Base-by-base conservation (phyloP, 2,888 invertebrate genomes). In the Thereva nobilitata region DNA sequence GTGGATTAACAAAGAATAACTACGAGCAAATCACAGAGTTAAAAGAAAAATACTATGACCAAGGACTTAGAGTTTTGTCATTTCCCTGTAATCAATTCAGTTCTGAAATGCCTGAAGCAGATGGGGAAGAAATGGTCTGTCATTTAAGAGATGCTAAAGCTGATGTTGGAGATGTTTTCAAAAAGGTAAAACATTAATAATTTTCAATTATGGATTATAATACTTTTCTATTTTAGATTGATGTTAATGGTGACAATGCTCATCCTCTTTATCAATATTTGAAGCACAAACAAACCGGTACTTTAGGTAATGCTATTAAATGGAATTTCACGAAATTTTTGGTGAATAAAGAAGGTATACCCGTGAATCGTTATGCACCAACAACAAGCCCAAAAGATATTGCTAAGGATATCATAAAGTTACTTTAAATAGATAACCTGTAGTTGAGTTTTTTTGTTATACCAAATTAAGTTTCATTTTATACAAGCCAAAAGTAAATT, bases 1-100 rank as follows among this genome's bases (percentile, higher is more conserved):
- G 94, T 80, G 92, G 92, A 0, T 81, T 90, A 63, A 92, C 93
- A 0, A 84, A 87, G 70, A 86, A 84, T 70, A 92, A 93, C 81
- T 94, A 94, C 80, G 85, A 86, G 70, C 88, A 93, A 77, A 82
- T 94, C 67, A 89, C 89, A 71, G 83, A 86, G 70, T 78, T 95
- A 71, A 86, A 91, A 78, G 85, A 88, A 69, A 87, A 89, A 76
- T 90, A 87, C 75, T 83, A 85, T 40, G 85, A 85, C 1, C 74
- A 75, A 52, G 80, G 80, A 4, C 83, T 93, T 42, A 83, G 87
- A 71, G 90, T 94, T 74, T 81, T 93, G 57, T 92, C 88, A 9
- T 94, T 94, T 81, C 93, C 93, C 3, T 93, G 92, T 82, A 93
- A 93, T 79, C 93, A 93, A 77, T 93, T 93, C 71, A 83, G 82